Percentiles rank a stretch among this genome's conserved stretches.
Conservation (phyloP, 2,797 vertebrate species). For the Naso thynnoides region DNA sequence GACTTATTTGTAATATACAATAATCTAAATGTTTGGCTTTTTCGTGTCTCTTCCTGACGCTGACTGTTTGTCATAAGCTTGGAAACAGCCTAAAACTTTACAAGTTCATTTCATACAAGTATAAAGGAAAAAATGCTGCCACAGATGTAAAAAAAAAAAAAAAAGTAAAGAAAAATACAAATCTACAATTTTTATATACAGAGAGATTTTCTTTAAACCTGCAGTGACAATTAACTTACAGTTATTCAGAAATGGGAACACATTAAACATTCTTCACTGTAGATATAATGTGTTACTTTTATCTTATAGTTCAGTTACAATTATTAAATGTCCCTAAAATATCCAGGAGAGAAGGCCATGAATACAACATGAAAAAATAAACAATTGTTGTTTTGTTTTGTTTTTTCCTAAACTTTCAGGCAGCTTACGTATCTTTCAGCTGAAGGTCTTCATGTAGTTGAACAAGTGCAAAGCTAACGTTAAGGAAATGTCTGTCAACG, state of each 20-base stretch:
- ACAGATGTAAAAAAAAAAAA: background rate
- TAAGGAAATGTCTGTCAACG: background rate
- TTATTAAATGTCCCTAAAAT: background rate
- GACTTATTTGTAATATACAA: too few relatives aligned
- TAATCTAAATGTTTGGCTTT: background rate
- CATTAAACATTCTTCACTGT: background rate
- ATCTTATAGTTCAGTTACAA: background rate
- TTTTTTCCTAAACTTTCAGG: too few relatives aligned
- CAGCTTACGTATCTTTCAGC: background rate
- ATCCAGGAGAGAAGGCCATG: background rate
- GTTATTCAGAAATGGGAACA: too few relatives aligned
- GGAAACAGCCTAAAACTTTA: background rate
- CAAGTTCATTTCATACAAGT: background rate
- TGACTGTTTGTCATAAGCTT: background rate
- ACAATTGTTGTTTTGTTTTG: too few relatives aligned
- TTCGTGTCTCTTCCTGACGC: background rate
- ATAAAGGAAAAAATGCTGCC: background rate
- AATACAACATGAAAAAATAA: background rate
- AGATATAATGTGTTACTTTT: background rate
- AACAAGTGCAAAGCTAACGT: too few relatives aligned
- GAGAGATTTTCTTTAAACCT: too few relatives aligned
- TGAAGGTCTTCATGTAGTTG: background rate
- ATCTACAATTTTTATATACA: too few relatives aligned
- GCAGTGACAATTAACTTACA: background rate
- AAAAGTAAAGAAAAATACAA: background rate